Evolutionary conservation across 1,140 invertebrate genomes (phyloP), one percentile per base, ranked within the genome.

Genomic region (Pseudomyrmex dendroicus): DNA sequence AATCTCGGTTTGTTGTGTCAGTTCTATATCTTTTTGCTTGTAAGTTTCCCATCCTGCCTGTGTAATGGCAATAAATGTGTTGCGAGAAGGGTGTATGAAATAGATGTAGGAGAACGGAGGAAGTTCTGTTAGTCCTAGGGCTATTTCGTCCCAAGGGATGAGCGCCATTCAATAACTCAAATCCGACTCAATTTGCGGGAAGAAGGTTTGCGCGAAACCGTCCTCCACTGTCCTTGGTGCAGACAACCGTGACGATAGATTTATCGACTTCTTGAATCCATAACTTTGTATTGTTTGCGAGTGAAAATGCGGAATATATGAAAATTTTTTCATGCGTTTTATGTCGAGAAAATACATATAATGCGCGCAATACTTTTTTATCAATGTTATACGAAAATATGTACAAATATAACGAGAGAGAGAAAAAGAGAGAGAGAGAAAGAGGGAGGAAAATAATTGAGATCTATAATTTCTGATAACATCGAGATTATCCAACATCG

Each of bases 171-270:
- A 74, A 91, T 93, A 93, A 93, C 88, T 94, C 90, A 93, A 92
- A 93, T 92, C 89, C 85, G 82, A 90, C 88, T 93, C 91, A 92
- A 92, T 93, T 91, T 84, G 86, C 88, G 85, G 83, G 85, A 92
- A 91, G 86, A 91, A 93, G 86, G 88, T 92, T 91, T 86, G 70
- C 78, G 20, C 82, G 84, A 70, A 72, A 72, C 50, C 44, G 66
- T 44, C 12, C 56, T 54, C 13, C n/a, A 50, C n/a, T 48, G 35
- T 50, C 61, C 57, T 57, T 56, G 48, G 61, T 82, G 57, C 63
- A 63, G 70, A 80, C 66, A 70, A 62, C 73, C 54, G 82, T 74
- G 62, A 25, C 68, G 78, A 74, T 63, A 48, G 59, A 61, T 88
- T 86, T 84, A 88, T 86, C 70, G 73, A 86, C 73, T 73, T 76